These are phyloP conservation scores for Typhlichthys eigenmanni DNA, from an alignment of 2,797 vertebrate species.

Conservation along the genomic window DNA sequence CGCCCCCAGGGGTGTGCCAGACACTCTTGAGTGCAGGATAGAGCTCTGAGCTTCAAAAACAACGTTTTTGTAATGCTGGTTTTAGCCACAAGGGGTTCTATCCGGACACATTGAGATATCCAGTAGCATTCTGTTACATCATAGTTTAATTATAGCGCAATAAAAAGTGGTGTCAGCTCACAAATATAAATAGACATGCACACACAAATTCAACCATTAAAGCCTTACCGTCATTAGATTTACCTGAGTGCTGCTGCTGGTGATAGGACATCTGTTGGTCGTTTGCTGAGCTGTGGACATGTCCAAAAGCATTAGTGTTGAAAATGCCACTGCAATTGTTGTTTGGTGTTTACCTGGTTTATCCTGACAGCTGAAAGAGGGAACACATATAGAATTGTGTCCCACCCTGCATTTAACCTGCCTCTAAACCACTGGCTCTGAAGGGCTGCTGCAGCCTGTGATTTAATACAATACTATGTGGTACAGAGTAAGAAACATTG, in stretches of 20 bases:
- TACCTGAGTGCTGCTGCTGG: conserved; percentile 2
- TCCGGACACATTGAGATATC: no score
- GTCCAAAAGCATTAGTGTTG: conserved; percentile 41
- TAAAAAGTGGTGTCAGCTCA: no score
- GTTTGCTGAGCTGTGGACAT: conserved; percentile 40
- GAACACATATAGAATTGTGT: conserved; percentile 24
- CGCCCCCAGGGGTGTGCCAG: not conserved
- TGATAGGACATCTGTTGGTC: conserved; percentile 26
- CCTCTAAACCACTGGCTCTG: conserved; percentile 26
- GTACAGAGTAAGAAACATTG: conserved; percentile 43
- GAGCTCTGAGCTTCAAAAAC: no score
- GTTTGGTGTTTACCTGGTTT: conserved; percentile 55
- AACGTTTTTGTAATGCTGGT: no score
- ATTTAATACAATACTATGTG: conserved; percentile 37
- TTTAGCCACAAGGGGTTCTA: no score
- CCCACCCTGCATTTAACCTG: conserved; percentile 34
- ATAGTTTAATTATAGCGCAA: no score
- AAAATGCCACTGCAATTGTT: conserved; percentile 41
- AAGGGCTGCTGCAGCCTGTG: conserved; percentile 33
- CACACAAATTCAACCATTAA: no score
- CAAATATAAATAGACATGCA: no score
- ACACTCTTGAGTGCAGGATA: no score
- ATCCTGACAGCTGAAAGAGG: conserved; percentile 38
- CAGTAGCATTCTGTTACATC: no score
- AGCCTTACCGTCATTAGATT: no score